Conservation (phyloP, 2,888 invertebrate species). For the Lithophane semibrunnea region DNA sequence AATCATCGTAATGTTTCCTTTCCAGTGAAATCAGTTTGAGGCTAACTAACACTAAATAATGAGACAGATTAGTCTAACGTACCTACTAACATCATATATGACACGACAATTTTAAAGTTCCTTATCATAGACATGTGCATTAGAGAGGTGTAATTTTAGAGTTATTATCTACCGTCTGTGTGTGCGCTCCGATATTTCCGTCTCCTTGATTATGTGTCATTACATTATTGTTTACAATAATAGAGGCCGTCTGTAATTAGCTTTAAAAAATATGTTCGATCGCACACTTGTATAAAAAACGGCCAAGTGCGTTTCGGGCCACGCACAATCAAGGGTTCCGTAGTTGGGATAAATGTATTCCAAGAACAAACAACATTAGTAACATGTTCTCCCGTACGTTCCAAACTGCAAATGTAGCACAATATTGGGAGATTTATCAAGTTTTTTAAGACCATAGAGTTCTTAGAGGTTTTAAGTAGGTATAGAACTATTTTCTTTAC, state of each 20-base stretch:
- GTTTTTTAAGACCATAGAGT: no score
- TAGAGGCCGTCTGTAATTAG: not conserved
- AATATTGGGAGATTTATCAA: no score
- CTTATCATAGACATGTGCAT: conserved; percentile 14
- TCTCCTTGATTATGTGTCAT: conserved; percentile 7
- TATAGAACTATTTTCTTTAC: no score
- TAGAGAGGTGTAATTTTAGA: conserved; percentile 18
- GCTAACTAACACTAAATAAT: not conserved
- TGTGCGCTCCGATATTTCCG: conserved; percentile 1
- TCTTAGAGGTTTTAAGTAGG: no score
- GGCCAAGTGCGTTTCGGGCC: no score
- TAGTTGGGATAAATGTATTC: no score
- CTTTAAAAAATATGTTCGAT: not conserved
- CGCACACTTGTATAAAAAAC: not conserved
- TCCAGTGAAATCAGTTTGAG: not conserved
- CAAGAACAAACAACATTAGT: no score
- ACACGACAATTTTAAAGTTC: conserved; percentile 5
- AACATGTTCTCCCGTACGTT: no score
- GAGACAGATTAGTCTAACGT: not conserved
- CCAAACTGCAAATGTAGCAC: no score
- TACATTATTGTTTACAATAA: conserved; percentile 4
- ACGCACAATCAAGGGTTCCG: no score
- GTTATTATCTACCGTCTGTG: conserved; percentile 3
- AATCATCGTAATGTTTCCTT: not conserved
- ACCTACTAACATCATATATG: conserved; percentile 14